Evolutionary conservation across 2,113 vertebrate genomes (phyloP).

Genomic region (Shinisaurus crocodilurus): DNA sequence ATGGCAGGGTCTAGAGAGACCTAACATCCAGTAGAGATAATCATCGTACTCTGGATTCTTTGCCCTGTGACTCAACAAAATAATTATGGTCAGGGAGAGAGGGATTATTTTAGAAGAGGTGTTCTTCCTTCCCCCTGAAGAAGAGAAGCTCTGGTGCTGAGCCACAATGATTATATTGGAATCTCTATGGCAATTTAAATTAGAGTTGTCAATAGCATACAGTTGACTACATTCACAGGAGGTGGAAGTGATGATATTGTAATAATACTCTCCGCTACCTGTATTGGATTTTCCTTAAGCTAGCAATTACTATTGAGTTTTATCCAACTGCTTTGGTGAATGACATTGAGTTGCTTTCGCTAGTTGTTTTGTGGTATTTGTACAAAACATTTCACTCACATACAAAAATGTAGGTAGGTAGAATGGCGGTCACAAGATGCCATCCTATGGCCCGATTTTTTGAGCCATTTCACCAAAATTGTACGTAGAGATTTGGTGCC

Average conservation of each 20-base stretch:
- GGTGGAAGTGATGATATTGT: constrained; percentile 6
- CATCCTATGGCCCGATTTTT: not conserved
- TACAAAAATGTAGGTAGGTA: not conserved
- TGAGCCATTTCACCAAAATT: not conserved
- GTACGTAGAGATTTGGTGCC: not conserved
- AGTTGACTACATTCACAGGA: not conserved
- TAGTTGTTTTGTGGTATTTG: not conserved
- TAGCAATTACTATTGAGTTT: constrained; percentile 15
- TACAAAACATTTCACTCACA: not conserved
- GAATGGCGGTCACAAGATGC: not conserved
- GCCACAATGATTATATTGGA: not conserved
- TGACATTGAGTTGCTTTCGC: not conserved
- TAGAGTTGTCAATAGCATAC: constrained; percentile 7
- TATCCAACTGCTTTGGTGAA: constrained; percentile 1
- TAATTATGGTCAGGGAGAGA: not conserved
- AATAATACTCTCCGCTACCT: constrained; percentile 9
- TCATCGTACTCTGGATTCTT: not conserved
- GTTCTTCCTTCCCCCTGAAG: not conserved
- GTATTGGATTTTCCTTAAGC: constrained; percentile 24
- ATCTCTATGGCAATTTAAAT: not conserved
- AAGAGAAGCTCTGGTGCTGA: not conserved
- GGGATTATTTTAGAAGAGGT: not conserved
- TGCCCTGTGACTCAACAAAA: not conserved
- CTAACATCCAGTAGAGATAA: not conserved
- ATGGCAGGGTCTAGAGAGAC: not conserved